Conservation (phyloP, 2,888 invertebrate species). For the Dascillus cervinus region DNA sequence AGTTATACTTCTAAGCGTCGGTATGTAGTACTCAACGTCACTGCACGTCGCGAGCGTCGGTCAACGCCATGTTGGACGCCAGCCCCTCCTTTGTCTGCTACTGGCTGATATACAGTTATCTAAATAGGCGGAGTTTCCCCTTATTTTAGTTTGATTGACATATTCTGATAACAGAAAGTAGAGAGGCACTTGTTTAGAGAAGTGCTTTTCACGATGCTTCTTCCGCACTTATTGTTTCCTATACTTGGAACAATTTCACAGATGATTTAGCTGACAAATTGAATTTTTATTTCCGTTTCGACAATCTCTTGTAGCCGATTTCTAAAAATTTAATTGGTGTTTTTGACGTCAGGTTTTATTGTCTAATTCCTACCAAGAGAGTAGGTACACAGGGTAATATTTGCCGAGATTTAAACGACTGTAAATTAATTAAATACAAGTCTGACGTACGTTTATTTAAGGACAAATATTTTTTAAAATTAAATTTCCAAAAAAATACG, state of each 20-base stretch:
- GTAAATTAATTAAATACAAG: too few relatives aligned
- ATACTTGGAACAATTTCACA: conserved; percentile 19
- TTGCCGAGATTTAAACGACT: too few relatives aligned
- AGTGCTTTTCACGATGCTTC: too few relatives aligned
- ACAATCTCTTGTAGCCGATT: too few relatives aligned
- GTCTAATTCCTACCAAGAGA: too few relatives aligned
- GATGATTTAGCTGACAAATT: conserved; percentile 24
- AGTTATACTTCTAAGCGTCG: conserved; percentile 10
- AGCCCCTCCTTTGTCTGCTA: conserved; percentile 29
- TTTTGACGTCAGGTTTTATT: too few relatives aligned
- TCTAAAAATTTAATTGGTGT: too few relatives aligned
- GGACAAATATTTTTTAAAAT: too few relatives aligned
- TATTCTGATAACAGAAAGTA: conserved; percentile 28
- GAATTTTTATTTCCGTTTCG: conserved; percentile 7
- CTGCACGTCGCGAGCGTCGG: conserved; percentile 15
- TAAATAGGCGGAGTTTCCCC: conserved; percentile 22
- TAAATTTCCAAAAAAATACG: too few relatives aligned
- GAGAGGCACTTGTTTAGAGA: conserved; percentile 15
- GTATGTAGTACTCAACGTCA: conserved; percentile 15
- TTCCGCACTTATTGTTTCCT: conserved; percentile 10
- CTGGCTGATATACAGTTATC: conserved; percentile 21
- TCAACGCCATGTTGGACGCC: conserved; percentile 36
- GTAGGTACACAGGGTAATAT: too few relatives aligned
- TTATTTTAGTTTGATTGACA: conserved; percentile 35
- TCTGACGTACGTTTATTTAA: too few relatives aligned